Evolutionary conservation across 2,113 vertebrate species (phyloP).

Genomic region (Triplophysa siluroides): DNA sequence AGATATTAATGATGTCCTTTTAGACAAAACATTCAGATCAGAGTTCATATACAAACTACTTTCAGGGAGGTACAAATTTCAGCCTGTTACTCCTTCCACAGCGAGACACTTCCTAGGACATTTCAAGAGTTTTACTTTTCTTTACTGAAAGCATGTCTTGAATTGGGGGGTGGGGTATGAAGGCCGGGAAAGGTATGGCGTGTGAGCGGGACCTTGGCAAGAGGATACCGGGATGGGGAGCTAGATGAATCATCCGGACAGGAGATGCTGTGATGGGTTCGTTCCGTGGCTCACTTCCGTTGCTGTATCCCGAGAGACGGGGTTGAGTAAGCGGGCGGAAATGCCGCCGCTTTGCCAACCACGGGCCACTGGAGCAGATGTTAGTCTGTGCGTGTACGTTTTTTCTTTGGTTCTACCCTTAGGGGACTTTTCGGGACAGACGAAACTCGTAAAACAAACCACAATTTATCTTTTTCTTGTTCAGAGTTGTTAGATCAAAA

Average conservation of each 20-base stretch:
- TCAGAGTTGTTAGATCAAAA: neutral
- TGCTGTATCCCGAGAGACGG: constrained; percentile 49
- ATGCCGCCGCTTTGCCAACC: constrained; percentile 51
- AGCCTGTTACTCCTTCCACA: neutral
- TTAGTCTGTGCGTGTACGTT: constrained; percentile 8
- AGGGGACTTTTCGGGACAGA: constrained; percentile 8
- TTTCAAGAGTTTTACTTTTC: too few species aligned
- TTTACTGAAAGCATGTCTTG: neutral
- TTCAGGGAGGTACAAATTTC: neutral
- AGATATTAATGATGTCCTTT: neutral
- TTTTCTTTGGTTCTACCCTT: constrained; percentile 10
- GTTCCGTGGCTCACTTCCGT: constrained; percentile 53
- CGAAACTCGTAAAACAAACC: constrained; percentile 15
- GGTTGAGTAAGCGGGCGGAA: constrained; percentile 54
- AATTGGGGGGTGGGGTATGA: constrained; percentile 5
- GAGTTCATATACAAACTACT: neutral
- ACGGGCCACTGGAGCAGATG: constrained; percentile 48
- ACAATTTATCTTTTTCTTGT: neutral
- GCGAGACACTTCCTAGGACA: neutral
- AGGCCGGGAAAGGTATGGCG: constrained; percentile 65
- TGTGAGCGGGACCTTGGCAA: constrained; percentile 70
- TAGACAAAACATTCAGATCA: neutral
- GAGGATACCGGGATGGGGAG: constrained; percentile 47
- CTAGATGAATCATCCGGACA: constrained; percentile 72
- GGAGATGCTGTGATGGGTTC: constrained; percentile 51